Evolutionary conservation across 2,888 invertebrate species (phyloP), one percentile per base, ranked within the genome.

Genomic region (Aricia artaxerxes): DNA sequence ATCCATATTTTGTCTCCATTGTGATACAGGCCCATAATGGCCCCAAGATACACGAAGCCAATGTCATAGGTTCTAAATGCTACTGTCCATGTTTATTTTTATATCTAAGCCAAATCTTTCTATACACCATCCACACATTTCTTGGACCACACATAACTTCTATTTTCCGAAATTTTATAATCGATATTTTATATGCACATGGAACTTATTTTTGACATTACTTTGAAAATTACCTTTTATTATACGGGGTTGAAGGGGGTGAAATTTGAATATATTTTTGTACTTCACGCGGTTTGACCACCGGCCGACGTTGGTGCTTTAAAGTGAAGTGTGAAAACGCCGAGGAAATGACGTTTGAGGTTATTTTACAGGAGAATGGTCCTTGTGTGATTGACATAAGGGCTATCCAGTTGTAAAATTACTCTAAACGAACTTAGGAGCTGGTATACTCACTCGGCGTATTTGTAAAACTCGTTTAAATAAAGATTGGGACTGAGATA

Each of bases 261-360:
- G 81, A 80, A 80, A 49, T 76, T 81, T 79, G 81, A 81, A 78
- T 80, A 86, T 88, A 88, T 89, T 89, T 89, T 89, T 89, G 83
- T 89, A 89, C 80, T 83, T 80, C 79, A 80, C 82, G 87, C 90
- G 86, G 88, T 89, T 87, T 88, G 93, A 89, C 93, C 93, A 92
- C 92, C 93, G 93, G 91, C 86, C 86, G 87, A 87, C 85, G 89
- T 90, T 92, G 93, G 93, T 93, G 94, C 93, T 93, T 92, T 86
- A 16, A 57, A 16, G 90, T 88, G 86, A 86, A 81, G 85, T 85
- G 85, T 69, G 35, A 35, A 69, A 38, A 69, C 69, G 35, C 35
- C 38, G 13, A 35, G 35, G 35, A 35, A 35, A 53, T 53, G 13
- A 0, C 53, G 57, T 57, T 57, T 57, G 4, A 57, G 1, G 57